Evolutionary conservation across 2,888 invertebrate species (phyloP), one percentile per base, ranked within the genome.

Genomic region (Caenorhabditis zanzibari): DNA sequence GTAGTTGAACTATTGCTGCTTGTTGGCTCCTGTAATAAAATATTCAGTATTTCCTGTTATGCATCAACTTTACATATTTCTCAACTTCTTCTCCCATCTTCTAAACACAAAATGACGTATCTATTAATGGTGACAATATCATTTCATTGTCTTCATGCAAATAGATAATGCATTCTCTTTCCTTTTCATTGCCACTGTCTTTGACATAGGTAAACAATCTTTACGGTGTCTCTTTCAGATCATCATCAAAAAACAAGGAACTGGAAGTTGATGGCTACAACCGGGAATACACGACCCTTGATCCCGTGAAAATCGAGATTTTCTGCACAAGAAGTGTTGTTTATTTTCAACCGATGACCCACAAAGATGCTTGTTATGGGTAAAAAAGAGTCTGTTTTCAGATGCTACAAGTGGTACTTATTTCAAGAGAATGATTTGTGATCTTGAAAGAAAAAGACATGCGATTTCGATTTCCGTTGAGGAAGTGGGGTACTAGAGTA

Each of bases 1-100:
- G 80, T 80, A 3, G 64, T 75, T 7, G 80, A 80, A 24, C 73
- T 74, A 35, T 56, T 75, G 75, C 80, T 79, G 79, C 79, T 80
- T 24, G 79, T 83, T 58, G 80, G 75, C 35, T 83, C 83, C 79
- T 80, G 80, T 12, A 77, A 81, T 49, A 22, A 16, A 63, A 32
- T 28, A 28, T 28, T 58, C 14, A 61, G 16, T n/a, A 32, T 44
- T 63, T 63, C 61, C 61, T 22, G 38, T 54, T 54, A 16, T 38
- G 12, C 38, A 12, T 19, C 24, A n/a, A n/a, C n/a, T n/a, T n/a
- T n/a, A n/a, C n/a, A n/a, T n/a, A 14, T 16, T 41, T 44, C 7
- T 63, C 16, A 26, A 26, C 32, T 32, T 24, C 10, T 22, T 49
- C 32, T 38, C 54, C 28, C n/a, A n/a, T 9, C 24, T 9, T 56